Base-by-base conservation (phyloP, 2,888 invertebrate genomes). In the Tetragnatha montana region DNA sequence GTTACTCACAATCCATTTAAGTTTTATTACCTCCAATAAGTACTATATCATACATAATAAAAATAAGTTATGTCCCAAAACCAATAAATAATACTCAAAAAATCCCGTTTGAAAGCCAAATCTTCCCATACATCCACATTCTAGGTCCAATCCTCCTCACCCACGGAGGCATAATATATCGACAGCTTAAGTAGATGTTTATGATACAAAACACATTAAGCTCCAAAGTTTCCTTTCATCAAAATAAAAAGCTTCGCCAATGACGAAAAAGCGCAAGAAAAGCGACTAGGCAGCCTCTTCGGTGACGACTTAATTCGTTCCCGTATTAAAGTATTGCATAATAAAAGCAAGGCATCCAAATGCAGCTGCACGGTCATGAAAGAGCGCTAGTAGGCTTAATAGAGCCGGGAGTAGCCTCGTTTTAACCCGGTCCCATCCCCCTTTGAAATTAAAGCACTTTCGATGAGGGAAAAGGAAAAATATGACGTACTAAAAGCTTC, bases 401-500 rank as follows among this genome's bases (percentile, higher is more conserved):
- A 78, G 60, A 19, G 50, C 14, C 21, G 8, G 17, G 6, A 21
- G 7, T 78, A 22, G 22, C 51, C 60, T 78, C 60, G 60, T 78
- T 78, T 78, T 78, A 78, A 78, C 60, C 17, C 60, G 60, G 60
- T 60, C 78, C 22, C 60, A 78, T 78, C 60, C 78, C 60, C 51
- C 22, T 78, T 78, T 78, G 60, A 78, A 78, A 78, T 78, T 78
- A 78, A 60, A 78, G 78, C 60, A 78, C 78, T 78, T 78, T 78
- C 78, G 78, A 78, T 60, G 60, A 60, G 51, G 78, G 10, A 78
- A 78, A 78, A 78, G 51, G 78, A 78, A 78, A 78, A 78, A 78
- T 81, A 81, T 50, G 49, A 81, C 35, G 81, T 73, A 71, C 71
- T 81, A 81, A 81, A 81, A 81, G 81, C 81, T 73, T 51, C 71